Conservation (phyloP, 92 coral and sea anemone genomes). For the Epizoanthus illoricatus region DNA sequence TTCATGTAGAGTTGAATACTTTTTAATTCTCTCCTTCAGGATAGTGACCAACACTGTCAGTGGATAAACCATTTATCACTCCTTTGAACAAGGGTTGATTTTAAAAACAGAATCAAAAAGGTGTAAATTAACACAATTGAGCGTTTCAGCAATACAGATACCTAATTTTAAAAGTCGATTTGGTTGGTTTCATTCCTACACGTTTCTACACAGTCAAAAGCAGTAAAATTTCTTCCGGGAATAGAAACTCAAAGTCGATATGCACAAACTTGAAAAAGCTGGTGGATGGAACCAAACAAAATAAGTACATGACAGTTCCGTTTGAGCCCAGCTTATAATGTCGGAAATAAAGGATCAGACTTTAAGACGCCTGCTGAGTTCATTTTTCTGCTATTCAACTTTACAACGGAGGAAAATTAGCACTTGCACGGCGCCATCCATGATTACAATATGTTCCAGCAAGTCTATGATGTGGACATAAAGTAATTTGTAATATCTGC, state of each 20-base stretch:
- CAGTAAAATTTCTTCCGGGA: not conserved
- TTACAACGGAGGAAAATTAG: slow-evolving; percentile 9
- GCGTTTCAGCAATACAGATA: not conserved
- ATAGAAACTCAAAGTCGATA: not conserved
- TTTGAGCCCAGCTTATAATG: not conserved
- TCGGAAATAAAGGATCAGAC: slow-evolving; percentile 36
- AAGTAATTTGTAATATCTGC: not conserved
- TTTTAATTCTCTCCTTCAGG: not conserved
- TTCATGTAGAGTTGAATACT: not conserved
- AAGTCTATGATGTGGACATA: slow-evolving; percentile 33
- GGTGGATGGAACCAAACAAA: not conserved
- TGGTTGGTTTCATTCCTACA: not conserved
- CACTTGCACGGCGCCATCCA: slow-evolving; percentile 32
- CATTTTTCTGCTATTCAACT: slow-evolving; percentile 14
- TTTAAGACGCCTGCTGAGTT: slow-evolving; percentile 12
- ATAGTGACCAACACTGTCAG: not conserved
- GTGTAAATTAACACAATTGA: slow-evolving; percentile 34
- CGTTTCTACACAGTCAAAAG: not conserved
- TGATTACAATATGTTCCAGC: slow-evolving; percentile 3
- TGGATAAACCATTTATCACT: slow-evolving; percentile 35
- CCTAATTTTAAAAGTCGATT: not conserved
- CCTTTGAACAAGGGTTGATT: slow-evolving; percentile 30
- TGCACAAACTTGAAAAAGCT: not conserved
- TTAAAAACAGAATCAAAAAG: slow-evolving; percentile 21
- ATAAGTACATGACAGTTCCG: not conserved